Evolutionary conservation across 1,140 invertebrate species (phyloP).

Genomic region (Luehdorfia chinensis): DNA sequence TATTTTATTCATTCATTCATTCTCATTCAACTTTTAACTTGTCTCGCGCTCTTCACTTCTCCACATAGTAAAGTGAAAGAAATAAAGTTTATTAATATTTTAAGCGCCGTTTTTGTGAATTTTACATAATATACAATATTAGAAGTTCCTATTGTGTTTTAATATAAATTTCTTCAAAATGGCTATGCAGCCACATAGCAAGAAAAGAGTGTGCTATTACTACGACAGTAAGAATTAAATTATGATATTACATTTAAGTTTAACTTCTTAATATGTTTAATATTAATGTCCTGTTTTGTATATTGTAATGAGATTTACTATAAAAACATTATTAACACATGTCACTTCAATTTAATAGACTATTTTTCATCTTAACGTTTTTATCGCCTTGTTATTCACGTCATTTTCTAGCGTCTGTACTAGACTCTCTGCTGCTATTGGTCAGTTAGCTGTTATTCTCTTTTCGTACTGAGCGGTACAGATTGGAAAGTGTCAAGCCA

Average conservation of each 20-base stretch:
- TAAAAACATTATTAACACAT: background rate
- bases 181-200: slow-evolving; percentile 88
- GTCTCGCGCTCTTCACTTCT: background rate
- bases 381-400: slow-evolving; percentile 41
- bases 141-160: background rate
- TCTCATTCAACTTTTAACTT: slow-evolving; percentile 13
- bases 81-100: slow-evolving; percentile 7
- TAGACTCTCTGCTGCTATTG: slow-evolving; percentile 44
- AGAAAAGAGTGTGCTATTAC: slow-evolving; percentile 98
- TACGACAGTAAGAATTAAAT: slow-evolving; percentile 95
- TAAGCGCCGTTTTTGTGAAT: background rate
- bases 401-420: slow-evolving; percentile 61
- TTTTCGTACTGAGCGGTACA: slow-evolving; percentile 48
- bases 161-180: slow-evolving; percentile 53
- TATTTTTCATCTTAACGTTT: slow-evolving; percentile 40
- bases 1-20: slow-evolving; percentile 6
- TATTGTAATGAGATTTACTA: too few species aligned
- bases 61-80: background rate
- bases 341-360: slow-evolving; percentile 1
- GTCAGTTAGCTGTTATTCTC: slow-evolving; percentile 35
- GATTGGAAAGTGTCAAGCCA: slow-evolving; percentile 62
- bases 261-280: too few species aligned
- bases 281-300: too few species aligned
- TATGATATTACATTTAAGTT: too few species aligned
- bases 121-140: background rate